Base-by-base conservation (phyloP, 2,888 invertebrate species). In the Macrosoma leucophasiata region DNA sequence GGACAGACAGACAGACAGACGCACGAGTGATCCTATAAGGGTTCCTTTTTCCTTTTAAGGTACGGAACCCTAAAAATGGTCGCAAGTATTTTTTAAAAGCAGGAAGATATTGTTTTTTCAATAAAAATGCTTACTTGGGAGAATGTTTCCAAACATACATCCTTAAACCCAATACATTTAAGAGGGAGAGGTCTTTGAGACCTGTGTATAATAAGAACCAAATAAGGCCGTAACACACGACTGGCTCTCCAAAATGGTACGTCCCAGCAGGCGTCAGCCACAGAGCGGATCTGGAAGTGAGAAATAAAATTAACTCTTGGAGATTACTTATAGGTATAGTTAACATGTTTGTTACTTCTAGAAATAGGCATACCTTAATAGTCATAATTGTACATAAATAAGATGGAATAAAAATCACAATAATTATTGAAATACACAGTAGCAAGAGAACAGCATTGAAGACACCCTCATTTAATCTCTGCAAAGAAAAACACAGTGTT, bases 141-240 rank as follows among this genome's bases (percentile, higher is more conserved):
- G 52, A 69, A 78, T 1, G 78, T 77, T 50, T 73, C 51, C 15
- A 79, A 36, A 3, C 72, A 70, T n/a, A 74, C 51, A 13, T 70
- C 61, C 36, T 64, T 48, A 39, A 75, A 76, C 2, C 77, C 76
- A 7, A 68, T 51, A 0, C 64, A 58, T 23, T 51, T 55, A 0
- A 77, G 48, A 1, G 72, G 69, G 12, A 76, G 43, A 0, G 65
- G 64, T 27, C 65, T 52, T 11, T 58, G 27, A 3, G 75, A 64
- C 22, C 66, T 58, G 37, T 71, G 74, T 62, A 77, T 78, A 19
- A 78, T 64, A 15, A 78, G 55, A 3, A 78, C 53, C 23, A 75
- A 42, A 43, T 74, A 77, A 1, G 71, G 66, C 14, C 69, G 54
- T 21, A 77, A 52, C 11, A 58, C 51, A 1, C 52, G 44, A n/a